Percentiles rank a stretch among this genome's conserved stretches.
Evolutionary conservation across 1,140 invertebrate genomes (phyloP).

Genomic region (Drosophila pallidifrons): DNA sequence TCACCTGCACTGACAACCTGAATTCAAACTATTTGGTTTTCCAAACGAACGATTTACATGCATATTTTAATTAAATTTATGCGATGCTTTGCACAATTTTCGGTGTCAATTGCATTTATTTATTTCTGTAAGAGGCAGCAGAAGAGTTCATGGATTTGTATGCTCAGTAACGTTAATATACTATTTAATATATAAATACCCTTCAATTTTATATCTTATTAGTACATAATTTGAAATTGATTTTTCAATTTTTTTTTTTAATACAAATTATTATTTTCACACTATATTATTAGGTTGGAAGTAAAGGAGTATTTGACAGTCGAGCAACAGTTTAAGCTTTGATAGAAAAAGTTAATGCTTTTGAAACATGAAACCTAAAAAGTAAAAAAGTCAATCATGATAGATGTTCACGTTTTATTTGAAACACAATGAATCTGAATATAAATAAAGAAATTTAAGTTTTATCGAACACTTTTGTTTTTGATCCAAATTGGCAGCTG

Average conservation of each 20-base stretch:
- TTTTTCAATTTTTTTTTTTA: no score
- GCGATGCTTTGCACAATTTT: conserved; percentile 11
- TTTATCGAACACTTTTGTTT: no score
- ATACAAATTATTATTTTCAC: no score
- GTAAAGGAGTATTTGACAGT: no score
- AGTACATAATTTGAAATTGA: no score
- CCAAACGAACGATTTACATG: conserved; percentile 11
- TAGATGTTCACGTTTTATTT: not conserved
- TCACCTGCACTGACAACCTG: not conserved
- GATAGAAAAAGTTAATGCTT: conserved; percentile 23
- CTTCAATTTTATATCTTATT: no score
- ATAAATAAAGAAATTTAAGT: not conserved
- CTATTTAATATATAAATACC: no score
- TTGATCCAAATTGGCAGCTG: conserved; percentile 4
- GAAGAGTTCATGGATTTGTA: conserved; percentile 26
- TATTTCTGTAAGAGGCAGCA: not conserved
- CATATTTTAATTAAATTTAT: conserved; percentile 36
- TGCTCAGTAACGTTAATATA: no score
- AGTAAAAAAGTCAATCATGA: conserved; percentile 28
- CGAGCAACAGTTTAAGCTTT: not conserved
- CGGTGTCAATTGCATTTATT: conserved; percentile 24
- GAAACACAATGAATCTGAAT: not conserved
- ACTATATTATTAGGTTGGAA: no score
- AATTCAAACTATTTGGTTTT: conserved; percentile 17
- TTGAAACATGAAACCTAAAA: not conserved